These are phyloP conservation scores for Lophura swinhoii DNA, from an alignment of 2,797 vertebrate genomes.

Conservation along the genomic window DNA sequence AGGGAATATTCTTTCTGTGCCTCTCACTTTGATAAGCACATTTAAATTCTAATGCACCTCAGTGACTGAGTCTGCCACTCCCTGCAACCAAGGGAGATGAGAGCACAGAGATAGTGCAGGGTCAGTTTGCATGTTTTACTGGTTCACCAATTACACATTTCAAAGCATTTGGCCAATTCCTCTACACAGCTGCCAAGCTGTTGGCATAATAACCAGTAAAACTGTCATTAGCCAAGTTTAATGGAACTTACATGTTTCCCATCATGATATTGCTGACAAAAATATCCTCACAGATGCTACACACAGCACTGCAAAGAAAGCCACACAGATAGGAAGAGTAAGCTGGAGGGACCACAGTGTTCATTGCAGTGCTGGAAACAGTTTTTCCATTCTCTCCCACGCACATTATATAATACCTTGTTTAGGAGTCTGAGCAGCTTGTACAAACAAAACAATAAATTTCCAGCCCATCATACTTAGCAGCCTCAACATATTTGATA, in stretches of 20 bases:
- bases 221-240: background rate
- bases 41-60: background rate
- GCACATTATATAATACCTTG: background rate
- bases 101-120: background rate
- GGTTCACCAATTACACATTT: background rate
- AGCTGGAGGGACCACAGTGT: background rate
- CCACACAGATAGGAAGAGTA: background rate
- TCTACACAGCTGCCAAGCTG: background rate
- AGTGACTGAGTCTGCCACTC: rapidly evolving
- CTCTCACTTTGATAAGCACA: background rate
- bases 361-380: background rate
- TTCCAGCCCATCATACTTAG: background rate
- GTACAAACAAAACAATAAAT: background rate
- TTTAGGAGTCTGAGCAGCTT: background rate
- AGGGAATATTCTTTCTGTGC: background rate
- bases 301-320: background rate
- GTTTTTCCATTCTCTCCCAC: background rate
- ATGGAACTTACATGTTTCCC: background rate
- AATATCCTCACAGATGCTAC: background rate
- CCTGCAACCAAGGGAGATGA: background rate
- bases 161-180: background rate
- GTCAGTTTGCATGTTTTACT: background rate
- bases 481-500: background rate
- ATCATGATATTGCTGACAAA: background rate
- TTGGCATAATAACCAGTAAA: background rate